phyloP scores from a whole-genome alignment of 2,113 vertebrate species.

The Eptatretus burgeri region DNA sequence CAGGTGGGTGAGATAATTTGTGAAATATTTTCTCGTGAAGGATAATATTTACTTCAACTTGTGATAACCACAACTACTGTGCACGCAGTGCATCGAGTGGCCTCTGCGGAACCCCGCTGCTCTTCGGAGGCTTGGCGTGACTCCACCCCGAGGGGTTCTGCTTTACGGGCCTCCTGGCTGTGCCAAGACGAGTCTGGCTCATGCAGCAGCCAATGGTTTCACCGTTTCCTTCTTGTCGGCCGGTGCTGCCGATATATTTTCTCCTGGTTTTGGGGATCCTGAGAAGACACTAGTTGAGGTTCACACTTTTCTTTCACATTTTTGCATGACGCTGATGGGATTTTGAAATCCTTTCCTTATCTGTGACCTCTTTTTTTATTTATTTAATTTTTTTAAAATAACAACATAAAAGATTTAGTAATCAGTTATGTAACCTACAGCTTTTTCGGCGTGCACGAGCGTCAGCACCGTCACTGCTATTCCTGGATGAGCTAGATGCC shows the following conservation, averaged over 20 bases:
- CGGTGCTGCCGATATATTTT: conserved; percentile 62
- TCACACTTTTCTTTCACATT: background rate
- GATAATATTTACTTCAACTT: too few species aligned
- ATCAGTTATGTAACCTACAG: conserved; percentile 14
- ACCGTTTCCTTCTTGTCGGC: conserved; percentile 44
- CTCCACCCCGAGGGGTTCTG: conserved; percentile 40
- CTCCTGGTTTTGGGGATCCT: conserved; percentile 59
- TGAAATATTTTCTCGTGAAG: too few species aligned
- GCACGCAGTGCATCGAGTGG: conserved; percentile 52
- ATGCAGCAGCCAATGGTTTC: conserved; percentile 36
- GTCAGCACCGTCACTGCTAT: conserved; percentile 52
- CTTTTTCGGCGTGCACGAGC: conserved; percentile 60
- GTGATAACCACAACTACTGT: too few species aligned
- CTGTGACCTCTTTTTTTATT: background rate
- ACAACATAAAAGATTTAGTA: background rate
- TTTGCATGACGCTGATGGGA: too few species aligned
- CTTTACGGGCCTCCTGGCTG: conserved; percentile 68
- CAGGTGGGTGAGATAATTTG: conserved; percentile 24
- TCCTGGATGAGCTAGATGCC: conserved; percentile 80
- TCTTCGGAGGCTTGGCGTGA: conserved; percentile 42
- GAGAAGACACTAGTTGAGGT: conserved; percentile 71
- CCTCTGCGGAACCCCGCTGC: conserved; percentile 52
- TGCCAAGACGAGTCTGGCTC: conserved; percentile 58
- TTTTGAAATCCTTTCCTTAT: too few species aligned
- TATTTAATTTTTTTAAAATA: conserved; percentile 5